phyloP scores from a whole-genome alignment of 2,888 invertebrate species.

The Drymonia ruficornis region DNA sequence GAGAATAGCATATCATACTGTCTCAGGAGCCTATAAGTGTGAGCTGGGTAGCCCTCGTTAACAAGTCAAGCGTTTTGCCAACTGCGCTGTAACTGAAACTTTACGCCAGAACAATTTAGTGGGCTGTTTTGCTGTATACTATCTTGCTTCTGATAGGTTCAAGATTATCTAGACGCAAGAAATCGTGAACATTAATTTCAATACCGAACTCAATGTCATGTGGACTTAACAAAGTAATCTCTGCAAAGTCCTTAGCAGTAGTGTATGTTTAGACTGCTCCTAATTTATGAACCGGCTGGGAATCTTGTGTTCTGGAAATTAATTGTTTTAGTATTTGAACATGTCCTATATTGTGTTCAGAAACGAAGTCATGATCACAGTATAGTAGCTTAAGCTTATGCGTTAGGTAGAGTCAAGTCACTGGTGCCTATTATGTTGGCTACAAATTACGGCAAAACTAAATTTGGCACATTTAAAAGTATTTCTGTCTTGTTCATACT shows the following conservation, averaged over 20 bases:
- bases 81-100: background rate
- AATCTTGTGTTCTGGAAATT: background rate
- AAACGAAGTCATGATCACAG: too few relatives aligned
- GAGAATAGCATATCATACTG: too few relatives aligned
- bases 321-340: background rate
- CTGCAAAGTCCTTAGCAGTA: background rate
- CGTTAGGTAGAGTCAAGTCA: too few relatives aligned
- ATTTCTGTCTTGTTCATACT: too few relatives aligned
- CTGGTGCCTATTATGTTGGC: too few relatives aligned
- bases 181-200: conserved; percentile 4
- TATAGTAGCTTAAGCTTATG: too few relatives aligned
- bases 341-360: too few relatives aligned
- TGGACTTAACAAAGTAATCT: background rate
- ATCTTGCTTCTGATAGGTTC: background rate
- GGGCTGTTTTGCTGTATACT: background rate
- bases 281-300: background rate
- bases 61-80: background rate
- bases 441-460: too few relatives aligned
- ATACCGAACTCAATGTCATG: conserved; percentile 1
- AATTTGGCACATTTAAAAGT: too few relatives aligned
- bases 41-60: background rate
- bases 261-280: background rate
- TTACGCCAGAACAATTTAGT: background rate
- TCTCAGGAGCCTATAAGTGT: too few relatives aligned
- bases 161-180: conserved; percentile 3